Evolutionary conservation across 2,888 invertebrate genomes (phyloP).

Genomic region (Myathropa florea): DNA sequence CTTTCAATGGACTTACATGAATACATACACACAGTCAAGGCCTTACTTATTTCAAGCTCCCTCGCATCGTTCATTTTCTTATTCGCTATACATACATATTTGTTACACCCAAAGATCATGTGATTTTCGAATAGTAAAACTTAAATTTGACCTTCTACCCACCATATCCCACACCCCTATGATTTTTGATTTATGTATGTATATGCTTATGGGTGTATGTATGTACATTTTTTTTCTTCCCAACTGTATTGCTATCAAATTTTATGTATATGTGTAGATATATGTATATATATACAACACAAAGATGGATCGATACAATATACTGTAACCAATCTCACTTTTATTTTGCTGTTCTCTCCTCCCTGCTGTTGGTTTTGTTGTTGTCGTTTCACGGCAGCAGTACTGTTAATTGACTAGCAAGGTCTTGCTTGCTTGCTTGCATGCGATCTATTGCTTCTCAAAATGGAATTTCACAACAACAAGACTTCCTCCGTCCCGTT

Average conservation of each 20-base stretch:
- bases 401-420: conserved; percentile 31
- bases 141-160: conserved; percentile 15
- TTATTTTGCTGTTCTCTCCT: not conserved
- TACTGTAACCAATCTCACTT: not conserved
- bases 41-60: not conserved
- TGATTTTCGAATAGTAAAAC: conserved; percentile 7
- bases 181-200: not conserved
- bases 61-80: not conserved
- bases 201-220: not conserved
- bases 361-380: not conserved
- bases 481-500: not conserved
- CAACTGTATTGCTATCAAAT: not conserved
- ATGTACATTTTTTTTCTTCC: not conserved
- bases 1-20: not conserved
- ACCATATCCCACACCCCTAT: not conserved
- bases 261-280: not conserved
- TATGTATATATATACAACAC: not conserved
- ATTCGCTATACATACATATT: not conserved
- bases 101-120: conserved; percentile 22
- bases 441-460: conserved; percentile 23
- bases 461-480: conserved; percentile 14
- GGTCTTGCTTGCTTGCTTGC: not conserved
- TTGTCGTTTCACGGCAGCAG: not conserved
- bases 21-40: not conserved
- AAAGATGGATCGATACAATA: not conserved